These are phyloP conservation scores for Ovis aries DNA, from an alignment of 2,113 vertebrate genomes.

Conservation along the genomic window DNA sequence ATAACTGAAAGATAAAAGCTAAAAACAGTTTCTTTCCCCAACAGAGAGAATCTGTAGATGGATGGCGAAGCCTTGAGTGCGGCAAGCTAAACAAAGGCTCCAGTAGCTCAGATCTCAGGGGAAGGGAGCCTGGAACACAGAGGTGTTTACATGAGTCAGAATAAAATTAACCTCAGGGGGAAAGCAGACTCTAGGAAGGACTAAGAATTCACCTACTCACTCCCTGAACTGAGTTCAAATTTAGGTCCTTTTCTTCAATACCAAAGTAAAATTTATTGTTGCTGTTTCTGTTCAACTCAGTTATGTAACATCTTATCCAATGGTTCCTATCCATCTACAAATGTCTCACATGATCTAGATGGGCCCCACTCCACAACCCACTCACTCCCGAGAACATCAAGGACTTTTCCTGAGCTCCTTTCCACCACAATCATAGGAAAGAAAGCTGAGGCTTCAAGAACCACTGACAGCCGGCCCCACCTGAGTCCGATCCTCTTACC, in stretches of 20 bases:
- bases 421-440: background rate
- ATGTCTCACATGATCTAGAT: background rate
- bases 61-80: background rate
- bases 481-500: constrained; percentile 61
- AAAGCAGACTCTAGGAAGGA: background rate
- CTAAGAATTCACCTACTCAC: background rate
- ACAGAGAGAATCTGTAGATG: background rate
- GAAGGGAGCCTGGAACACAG: background rate
- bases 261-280: background rate
- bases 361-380: background rate
- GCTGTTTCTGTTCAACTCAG: background rate
- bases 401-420: constrained; percentile 11
- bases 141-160: background rate
- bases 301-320: background rate
- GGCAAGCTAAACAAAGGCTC: background rate
- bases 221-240: background rate
- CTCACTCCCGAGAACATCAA: background rate
- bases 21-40: background rate
- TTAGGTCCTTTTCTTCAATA: constrained; percentile 5
- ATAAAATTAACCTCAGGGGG: constrained; percentile 1
- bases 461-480: background rate
- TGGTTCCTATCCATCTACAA: background rate
- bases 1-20: background rate
- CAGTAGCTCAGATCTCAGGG: constrained; percentile 17
- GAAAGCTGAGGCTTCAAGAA: background rate